Evolutionary conservation across 2,113 vertebrate genomes (phyloP), one percentile per base, ranked within the genome.

Genomic region (Tylochromis polylepis): DNA sequence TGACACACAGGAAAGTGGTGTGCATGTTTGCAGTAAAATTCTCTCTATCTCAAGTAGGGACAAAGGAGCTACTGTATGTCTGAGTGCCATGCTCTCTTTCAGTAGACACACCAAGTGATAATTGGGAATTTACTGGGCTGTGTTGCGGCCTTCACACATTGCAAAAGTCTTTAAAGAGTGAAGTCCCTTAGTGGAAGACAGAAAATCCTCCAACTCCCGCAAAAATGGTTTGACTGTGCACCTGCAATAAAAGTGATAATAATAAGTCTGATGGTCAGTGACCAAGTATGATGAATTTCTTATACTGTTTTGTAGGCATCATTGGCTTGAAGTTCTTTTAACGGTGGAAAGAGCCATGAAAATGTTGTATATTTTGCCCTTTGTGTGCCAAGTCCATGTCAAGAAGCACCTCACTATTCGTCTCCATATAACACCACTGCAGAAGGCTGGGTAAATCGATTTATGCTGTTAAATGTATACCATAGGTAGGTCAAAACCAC

Each of bases 291-390:
- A 70, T 34, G 0, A 67, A 1, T 65, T 65, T 38, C n/a, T 38
- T 70, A 38, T 10, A 43, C n/a, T 70, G 7, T 38, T 41, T 43
- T 70, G 65, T 43, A 16, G 38, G 38, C 43, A 70, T 43, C 38
- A 43, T 4, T 41, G 10, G 29, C 16, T 62, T 34, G 29, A 62
- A 62, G 43, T 11, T 41, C 4, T 41, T 46, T 46, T 15, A 46
- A 46, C 14, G 2, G 16, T 62, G 31, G 15, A 31, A 34, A 2
- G 27, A 29, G 24, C 27, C 29, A 31, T 38, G 38, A 0, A 65
- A 65, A 65, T 1, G 34, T 14, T 38, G 2, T n/a, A 4, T 38
- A 67, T n/a, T 67, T 38, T 67, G 0, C 0, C 62, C 62, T 2
- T 41, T 67, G 34, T 22, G 38, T 38, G n/a, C 62, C 20, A 67